Percentiles rank a stretch among this genome's conserved stretches.
Conservation (phyloP, 2,113 vertebrate species). For the Paradoxurus hermaphroditus region DNA sequence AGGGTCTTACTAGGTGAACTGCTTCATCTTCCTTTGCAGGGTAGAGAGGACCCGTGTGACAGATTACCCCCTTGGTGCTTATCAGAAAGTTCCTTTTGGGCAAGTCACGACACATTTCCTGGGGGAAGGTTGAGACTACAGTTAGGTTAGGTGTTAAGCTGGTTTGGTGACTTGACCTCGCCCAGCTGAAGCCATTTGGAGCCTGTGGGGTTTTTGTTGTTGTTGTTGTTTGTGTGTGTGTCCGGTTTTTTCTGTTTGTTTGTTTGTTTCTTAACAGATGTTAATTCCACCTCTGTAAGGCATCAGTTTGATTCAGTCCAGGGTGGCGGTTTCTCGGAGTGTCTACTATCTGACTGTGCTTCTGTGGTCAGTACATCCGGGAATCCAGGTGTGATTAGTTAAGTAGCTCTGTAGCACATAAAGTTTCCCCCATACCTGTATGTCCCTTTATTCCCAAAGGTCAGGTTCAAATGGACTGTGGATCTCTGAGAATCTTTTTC, state of each 20-base stretch:
- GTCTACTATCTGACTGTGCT: neutral
- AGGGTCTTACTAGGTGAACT: neutral
- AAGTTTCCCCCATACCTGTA: fast-evolving
- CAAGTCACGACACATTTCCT: neutral
- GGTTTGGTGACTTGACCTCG: neutral
- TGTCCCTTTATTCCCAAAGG: neutral
- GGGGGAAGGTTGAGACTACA: neutral
- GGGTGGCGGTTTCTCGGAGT: neutral
- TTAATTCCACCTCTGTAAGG: neutral
- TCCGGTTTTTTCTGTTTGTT: no score
- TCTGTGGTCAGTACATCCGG: neutral
- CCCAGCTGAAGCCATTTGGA: neutral
- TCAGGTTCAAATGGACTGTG: neutral
- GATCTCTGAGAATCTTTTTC: neutral
- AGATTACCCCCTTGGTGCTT: neutral
- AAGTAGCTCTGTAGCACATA: no score
- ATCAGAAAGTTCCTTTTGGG: neutral
- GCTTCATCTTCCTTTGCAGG: neutral
- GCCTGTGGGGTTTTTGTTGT: neutral
- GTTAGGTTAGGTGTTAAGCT: neutral
- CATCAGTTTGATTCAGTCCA: neutral
- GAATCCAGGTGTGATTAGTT: neutral
- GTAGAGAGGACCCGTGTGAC: neutral
- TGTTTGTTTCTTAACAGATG: neutral
- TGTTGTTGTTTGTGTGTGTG: no score